Evolutionary conservation across 2,797 vertebrate species (phyloP).

Genomic region (Alca torda): DNA sequence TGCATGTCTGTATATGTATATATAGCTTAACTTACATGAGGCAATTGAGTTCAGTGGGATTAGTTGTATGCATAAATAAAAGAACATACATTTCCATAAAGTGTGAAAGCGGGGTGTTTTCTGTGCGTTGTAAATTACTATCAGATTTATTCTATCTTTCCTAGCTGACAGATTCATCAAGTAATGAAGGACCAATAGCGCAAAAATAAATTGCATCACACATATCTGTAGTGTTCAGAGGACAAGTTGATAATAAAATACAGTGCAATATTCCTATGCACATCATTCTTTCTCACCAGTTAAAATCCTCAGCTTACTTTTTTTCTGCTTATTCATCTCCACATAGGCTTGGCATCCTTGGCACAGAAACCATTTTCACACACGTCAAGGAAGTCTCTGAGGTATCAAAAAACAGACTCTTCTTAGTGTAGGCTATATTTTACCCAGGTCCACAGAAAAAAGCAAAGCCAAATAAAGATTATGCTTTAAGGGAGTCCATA

Average conservation of each 20-base stretch:
- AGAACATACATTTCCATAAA: not conserved
- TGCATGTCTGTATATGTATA: not conserved
- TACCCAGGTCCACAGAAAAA: not conserved
- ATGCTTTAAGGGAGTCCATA: not conserved
- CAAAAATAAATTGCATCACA: not conserved
- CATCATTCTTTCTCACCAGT: not conserved
- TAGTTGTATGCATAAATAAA: not conserved
- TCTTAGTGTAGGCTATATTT: not conserved
- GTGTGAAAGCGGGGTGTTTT: not conserved
- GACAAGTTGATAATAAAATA: not conserved
- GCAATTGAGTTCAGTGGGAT: not conserved
- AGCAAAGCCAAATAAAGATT: not conserved
- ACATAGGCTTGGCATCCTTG: not conserved
- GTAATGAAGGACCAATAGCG: not conserved
- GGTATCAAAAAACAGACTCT: slow-evolving; percentile 4
- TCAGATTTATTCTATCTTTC: not conserved
- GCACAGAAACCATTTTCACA: slow-evolving; percentile 28
- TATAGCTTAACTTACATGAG: not conserved
- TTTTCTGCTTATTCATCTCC: not conserved
- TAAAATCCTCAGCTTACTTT: not conserved
- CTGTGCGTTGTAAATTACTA: not conserved
- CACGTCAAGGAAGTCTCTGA: not conserved
- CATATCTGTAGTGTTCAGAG: not conserved
- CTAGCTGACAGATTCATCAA: not conserved
- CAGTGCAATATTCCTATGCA: not conserved